These are phyloP conservation scores for Carcharodon carcharias DNA, from an alignment of 2,797 vertebrate species.

Conservation along the genomic window DNA sequence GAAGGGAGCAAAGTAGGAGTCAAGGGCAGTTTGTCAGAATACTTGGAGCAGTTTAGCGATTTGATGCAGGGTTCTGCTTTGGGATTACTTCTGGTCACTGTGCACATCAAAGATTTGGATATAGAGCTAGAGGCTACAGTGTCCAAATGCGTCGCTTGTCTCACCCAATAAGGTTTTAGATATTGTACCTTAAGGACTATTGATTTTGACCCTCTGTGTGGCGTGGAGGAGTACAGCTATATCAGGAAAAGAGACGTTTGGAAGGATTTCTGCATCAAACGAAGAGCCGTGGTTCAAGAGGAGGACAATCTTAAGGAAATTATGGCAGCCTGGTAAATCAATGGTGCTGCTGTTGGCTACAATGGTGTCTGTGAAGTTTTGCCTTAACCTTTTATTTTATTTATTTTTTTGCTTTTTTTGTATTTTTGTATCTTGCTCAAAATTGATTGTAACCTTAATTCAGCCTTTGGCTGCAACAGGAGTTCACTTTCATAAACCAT, in stretches of 20 bases:
- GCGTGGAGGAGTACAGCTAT: too few species aligned
- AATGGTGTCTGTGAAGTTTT: background rate
- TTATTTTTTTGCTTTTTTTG: too few species aligned
- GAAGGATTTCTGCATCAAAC: too few species aligned
- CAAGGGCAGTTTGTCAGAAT: background rate
- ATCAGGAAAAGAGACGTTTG: too few species aligned
- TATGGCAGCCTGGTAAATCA: background rate
- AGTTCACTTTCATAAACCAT: background rate
- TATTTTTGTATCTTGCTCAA: background rate
- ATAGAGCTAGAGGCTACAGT: background rate
- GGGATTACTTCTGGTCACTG: background rate
- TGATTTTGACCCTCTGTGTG: too few species aligned
- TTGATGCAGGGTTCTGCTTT: background rate
- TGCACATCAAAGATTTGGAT: background rate
- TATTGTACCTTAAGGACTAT: background rate
- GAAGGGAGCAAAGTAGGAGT: background rate
- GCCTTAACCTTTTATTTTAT: background rate
- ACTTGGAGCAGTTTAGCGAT: background rate
- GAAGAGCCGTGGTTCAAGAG: too few species aligned
- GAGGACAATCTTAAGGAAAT: background rate
- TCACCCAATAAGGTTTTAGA: background rate
- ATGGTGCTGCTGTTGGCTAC: background rate
- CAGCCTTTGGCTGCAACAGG: background rate
- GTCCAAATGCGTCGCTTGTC: background rate
- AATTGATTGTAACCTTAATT: background rate